Evolutionary conservation across 2,113 vertebrate species (phyloP), one percentile per base, ranked within the genome.

Genomic region (Serinus canaria): DNA sequence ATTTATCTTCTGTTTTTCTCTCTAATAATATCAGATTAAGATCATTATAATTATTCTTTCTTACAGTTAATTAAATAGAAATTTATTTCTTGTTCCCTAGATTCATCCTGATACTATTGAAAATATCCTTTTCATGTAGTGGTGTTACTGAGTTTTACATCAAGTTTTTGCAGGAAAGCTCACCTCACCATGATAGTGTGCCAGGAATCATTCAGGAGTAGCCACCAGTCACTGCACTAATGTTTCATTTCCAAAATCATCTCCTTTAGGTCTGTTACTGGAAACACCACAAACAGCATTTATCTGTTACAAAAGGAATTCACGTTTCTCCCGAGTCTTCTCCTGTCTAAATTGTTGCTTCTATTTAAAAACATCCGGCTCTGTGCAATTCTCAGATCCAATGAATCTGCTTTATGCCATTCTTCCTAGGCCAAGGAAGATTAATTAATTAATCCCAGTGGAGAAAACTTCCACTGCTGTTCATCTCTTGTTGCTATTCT

Each of bases 401-500:
- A 81, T 64, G 85, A 93, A 68, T 90, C 41, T 72, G 20, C 41
- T 94, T 86, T 75, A 67, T 90, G n/a, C 68, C 23, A 56, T 44
- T 92, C 60, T 92, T 78, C 85, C 56, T 68, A 52, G 75, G 68
- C 79, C 80, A 90, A 74, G 23, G 39, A 94, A 81, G 59, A 94
- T 75, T 96, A 95, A 95, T 93, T 97, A 96, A 95, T 92, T 96
- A 96, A 95, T 93, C 85, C 88, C 93, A 60, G 35, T 27, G 69
- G 93, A 94, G 72, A 83, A 92, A 90, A 86, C 22, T 88, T 96
- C 46, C 49, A 46, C 43, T 60, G 59, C 35, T 0, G 1, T 81
- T 88, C 39, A 74, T 80, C 19, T 94, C 70, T 58, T 88, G n/a
- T 41, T 85, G n/a, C 16, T 60, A 30, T 64, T 95, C 43, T 59